Evolutionary conservation across 2,797 vertebrate species (phyloP), one percentile per base, ranked within the genome.

Genomic region (Falco columbarius): DNA sequence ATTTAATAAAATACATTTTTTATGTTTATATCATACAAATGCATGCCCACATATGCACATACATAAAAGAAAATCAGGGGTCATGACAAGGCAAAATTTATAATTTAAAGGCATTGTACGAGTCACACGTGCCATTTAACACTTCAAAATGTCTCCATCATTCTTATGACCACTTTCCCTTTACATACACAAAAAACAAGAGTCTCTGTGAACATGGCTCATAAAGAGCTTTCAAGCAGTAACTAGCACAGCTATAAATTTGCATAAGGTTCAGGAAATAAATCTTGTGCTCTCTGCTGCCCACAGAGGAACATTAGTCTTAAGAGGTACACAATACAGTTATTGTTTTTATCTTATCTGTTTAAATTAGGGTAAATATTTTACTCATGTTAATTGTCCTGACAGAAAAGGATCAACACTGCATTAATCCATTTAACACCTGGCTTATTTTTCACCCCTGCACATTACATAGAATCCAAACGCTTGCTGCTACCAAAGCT

Each of bases 361-460:
- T 96, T 96, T 89, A 89, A 97, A 97, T 94, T 92, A 96, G 91
- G 86, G 92, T 92, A 97, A 97, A 92, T 90, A 96, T 97, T 98
- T 97, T 86, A 97, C 95, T 98, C 94, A 76, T 86, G 94, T 92
- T 97, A 98, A 98, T 96, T 97, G 95, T 95, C 95, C 95, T 96
- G 96, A 97, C 92, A 97, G 94, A 97, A 96, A 90, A 90, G 92
- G 74, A 92, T 94, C 96, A 97, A 96, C 89, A 91, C 22, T 61
- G 80, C 92, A 96, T 94, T 97, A 97, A 96, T 97, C 91, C 93
- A 97, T 96, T 95, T 97, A 97, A 96, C 87, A 90, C 44, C 92
- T 49, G 75, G 94, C 63, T 94, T 91, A 95, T 96, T 95, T 97
- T 95, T 95, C 90, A 95, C 61, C 40, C 68, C 49, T 86, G 46